A percentile compares a stretch with the other conserved stretches of the same genome.
These are phyloP conservation scores for Corythaixoides concolor DNA, from an alignment of 2,113 vertebrate species.

Conservation along the genomic window DNA sequence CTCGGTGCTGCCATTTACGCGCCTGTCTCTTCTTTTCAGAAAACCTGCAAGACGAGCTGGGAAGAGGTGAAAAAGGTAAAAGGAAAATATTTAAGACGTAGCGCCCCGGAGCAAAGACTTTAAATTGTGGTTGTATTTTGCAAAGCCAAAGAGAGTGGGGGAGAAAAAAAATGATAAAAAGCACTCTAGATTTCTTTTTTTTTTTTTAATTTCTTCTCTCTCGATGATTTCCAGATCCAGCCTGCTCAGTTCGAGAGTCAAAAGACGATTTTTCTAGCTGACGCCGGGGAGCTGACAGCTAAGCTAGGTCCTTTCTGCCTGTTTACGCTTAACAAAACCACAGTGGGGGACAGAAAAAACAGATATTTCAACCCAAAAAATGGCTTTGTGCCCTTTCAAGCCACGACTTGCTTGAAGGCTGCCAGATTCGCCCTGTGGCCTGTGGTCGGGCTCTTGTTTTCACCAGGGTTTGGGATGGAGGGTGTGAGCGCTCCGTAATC, in stretches of 20 bases:
- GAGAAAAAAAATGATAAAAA: not conserved
- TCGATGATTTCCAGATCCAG: not conserved
- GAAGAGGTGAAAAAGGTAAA: slow-evolving; percentile 80
- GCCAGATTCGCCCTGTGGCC: not conserved
- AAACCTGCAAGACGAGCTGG: slow-evolving; percentile 71
- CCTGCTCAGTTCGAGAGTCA: not conserved
- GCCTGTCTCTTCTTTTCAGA: slow-evolving; percentile 51
- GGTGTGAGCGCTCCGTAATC: not conserved
- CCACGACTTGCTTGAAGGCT: not conserved
- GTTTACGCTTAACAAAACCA: not conserved
- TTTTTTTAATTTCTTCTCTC: not conserved
- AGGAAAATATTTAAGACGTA: fast-evolving
- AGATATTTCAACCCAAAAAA: not conserved
- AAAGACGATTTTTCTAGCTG: slow-evolving; percentile 4
- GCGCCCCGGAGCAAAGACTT: fast-evolving
- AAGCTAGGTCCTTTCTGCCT: not conserved
- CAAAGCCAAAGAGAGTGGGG: not conserved
- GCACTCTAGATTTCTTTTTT: not conserved
- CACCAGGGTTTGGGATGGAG: not conserved
- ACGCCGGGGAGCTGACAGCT: not conserved
- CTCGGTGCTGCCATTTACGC: fast-evolving
- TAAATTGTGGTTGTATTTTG: not conserved
- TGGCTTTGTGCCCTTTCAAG: not conserved
- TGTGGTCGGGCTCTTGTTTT: not conserved
- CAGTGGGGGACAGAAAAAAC: not conserved